Evolutionary conservation across 2,797 vertebrate genomes (phyloP), one percentile per base, ranked within the genome.

Genomic region (Microtus agrestis): DNA sequence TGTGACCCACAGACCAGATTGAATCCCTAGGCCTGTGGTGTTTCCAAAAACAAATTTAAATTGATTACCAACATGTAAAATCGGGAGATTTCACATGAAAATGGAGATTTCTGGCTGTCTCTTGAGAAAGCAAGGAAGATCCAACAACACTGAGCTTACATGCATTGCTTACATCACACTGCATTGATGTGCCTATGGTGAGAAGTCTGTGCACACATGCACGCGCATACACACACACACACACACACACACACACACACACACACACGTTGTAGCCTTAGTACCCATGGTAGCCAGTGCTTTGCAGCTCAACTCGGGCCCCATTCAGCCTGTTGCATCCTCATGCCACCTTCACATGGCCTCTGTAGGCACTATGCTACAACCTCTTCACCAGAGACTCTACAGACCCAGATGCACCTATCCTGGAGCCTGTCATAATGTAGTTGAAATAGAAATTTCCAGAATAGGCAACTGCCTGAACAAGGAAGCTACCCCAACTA

Each of bases 41-140:
- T 87, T 94, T 95, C 19, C 93, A 88, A 95, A 97, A 87, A 43
- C 87, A 76, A 82, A 95, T 86, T 87, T n/a, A 69, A 73, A 94
- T 91, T 21, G n/a, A 56, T 91, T 93, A 80, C 89, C 81, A 93
- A 86, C 81, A 86, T 94, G 95, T 96, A 89, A 94, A 88, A 95
- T 91, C 71, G 56, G n/a, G 13, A 95, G 54, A 91, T 78, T 92
- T 87, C 61, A 46, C n/a, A 86, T 63, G 40, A 51, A 93, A 95
- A 93, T 69, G 82, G 86, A 92, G 61, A 40, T 59, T 86, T 69
- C 79, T 71, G 63, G 37, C 54, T 91, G 69, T 56, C 59, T 86
- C 82, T 63, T 51, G 23, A 56, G 23, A 74, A 51, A 37, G 61
- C 63, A 48, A 88, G 34, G 8, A 76, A 43, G 5, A 76, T 40